These are phyloP conservation scores for Psylliodes chrysocephalus DNA, from an alignment of 2,888 invertebrate species.

Conservation along the genomic window DNA sequence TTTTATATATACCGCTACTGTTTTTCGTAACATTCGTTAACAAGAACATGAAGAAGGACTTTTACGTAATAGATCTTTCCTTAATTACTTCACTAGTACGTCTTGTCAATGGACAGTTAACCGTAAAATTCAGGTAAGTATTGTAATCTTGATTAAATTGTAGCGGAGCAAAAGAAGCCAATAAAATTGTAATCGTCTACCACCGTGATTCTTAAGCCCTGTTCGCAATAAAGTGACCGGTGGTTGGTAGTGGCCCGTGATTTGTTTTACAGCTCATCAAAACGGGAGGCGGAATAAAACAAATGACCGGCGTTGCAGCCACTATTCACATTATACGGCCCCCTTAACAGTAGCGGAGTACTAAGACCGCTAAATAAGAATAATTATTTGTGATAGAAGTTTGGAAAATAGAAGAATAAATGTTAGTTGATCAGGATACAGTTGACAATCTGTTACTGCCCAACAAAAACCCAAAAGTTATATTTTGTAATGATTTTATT, in stretches of 20 bases:
- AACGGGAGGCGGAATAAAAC: conserved; percentile 50
- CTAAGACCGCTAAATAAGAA: no score
- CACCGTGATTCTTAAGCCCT: conserved; percentile 33
- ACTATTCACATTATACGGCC: conserved; percentile 32
- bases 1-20: no score
- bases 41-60: no score
- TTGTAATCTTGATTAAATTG: conserved; percentile 28
- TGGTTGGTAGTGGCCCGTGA: conserved; percentile 51
- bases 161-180: conserved; percentile 25
- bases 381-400: no score
- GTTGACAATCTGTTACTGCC: no score
- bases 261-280: conserved; percentile 57
- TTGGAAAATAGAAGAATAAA: no score
- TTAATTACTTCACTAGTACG: no score
- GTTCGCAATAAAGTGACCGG: conserved; percentile 46
- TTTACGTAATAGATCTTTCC: no score
- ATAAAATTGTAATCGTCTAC: conserved; percentile 39
- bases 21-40: no score
- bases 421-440: no score
- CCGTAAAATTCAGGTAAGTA: conserved; percentile 5
- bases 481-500: no score
- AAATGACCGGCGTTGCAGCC: conserved; percentile 41
- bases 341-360: conserved; percentile 43
- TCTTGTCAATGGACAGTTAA: neutral
- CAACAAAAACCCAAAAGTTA: no score